phyloP scores from a whole-genome alignment of 1,140 invertebrate species.

The Eriocheir sinensis region DNA sequence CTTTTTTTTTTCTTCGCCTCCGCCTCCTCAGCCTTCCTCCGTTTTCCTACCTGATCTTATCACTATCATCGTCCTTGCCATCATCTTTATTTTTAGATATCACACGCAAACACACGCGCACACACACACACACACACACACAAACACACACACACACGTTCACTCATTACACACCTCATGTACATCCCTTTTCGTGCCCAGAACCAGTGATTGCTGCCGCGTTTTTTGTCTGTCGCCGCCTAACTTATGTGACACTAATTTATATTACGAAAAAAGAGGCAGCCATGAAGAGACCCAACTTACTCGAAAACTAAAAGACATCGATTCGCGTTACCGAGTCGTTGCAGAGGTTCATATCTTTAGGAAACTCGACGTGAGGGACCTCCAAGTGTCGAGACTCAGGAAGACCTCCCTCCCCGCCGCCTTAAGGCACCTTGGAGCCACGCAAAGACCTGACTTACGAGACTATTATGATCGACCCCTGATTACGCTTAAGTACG shows the following conservation, averaged over 20 bases:
- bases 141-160: too few species aligned
- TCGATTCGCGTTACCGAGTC: neutral
- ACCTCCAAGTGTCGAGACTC: neutral
- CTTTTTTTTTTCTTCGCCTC: neutral
- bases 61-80: neutral
- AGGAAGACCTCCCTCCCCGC: neutral
- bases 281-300: neutral
- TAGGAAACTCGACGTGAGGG: neutral
- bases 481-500: neutral
- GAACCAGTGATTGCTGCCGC: neutral
- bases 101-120: too few species aligned
- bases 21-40: neutral
- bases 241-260: conserved; percentile 1
- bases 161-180: neutral
- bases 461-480: conserved; percentile 2
- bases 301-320: neutral
- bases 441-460: neutral
- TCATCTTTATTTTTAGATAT: conserved; percentile 27
- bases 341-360: neutral
- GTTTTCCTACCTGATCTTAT: neutral
- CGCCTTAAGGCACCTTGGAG: neutral
- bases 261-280: neutral
- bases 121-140: too few species aligned
- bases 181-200: neutral
- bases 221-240: neutral